phyloP scores from a whole-genome alignment of 2,113 vertebrate species.

The Bubo scandiacus region DNA sequence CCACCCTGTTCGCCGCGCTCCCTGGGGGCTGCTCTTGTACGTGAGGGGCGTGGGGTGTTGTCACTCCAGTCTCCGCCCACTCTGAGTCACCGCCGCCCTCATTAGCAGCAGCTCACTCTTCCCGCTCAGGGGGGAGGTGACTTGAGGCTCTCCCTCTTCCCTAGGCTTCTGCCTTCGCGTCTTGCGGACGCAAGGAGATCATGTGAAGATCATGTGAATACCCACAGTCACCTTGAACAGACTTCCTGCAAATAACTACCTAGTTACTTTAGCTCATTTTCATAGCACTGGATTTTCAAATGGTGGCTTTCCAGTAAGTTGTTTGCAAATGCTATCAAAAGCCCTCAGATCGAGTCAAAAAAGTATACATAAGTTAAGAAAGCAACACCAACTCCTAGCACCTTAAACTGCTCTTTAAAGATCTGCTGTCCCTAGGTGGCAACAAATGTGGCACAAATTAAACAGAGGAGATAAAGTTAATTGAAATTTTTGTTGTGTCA shows the following conservation, averaged over 20 bases:
- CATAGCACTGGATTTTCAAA: background rate
- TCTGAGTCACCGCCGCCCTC: no score
- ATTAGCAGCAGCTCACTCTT: no score
- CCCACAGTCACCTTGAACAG: background rate
- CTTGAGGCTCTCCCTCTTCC: no score
- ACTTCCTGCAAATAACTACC: background rate
- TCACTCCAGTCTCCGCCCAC: no score
- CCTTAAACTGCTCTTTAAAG: background rate
- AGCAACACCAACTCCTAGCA: background rate
- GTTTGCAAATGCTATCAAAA: background rate
- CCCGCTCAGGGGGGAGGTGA: no score
- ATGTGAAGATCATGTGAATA: background rate
- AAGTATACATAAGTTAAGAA: rapidly evolving
- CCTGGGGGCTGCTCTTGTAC: no score
- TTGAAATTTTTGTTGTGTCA: background rate
- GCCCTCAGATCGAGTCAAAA: background rate
- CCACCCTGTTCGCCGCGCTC: no score
- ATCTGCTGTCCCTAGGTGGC: background rate
- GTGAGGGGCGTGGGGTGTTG: no score
- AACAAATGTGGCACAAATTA: background rate
- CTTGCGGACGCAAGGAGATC: no score
- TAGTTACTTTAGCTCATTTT: background rate
- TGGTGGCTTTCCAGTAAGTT: background rate
- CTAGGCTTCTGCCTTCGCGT: no score
- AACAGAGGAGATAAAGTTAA: background rate